A percentile compares a stretch with the other conserved stretches of the same genome.
phyloP scores from a whole-genome alignment of 1,140 invertebrate genomes.

The Bombus polaris region DNA sequence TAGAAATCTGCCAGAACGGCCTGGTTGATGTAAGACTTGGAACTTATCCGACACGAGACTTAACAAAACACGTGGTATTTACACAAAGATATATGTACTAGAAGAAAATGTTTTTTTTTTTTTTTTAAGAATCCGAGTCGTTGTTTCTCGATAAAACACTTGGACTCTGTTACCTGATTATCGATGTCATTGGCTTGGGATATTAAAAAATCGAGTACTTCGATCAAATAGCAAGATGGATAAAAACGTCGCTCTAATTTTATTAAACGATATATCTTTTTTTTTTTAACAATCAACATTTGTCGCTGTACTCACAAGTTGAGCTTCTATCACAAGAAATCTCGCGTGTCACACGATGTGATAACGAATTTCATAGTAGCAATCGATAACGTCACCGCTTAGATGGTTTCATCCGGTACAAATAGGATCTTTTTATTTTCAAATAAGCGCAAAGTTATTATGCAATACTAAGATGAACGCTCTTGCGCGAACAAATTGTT shows the following conservation, averaged over 20 bases:
- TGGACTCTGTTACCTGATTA: not conserved
- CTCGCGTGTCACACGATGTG: not conserved
- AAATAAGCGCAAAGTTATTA: not conserved
- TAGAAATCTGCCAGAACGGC: slow-evolving; percentile 18
- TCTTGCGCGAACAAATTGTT: not conserved
- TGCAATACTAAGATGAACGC: not conserved
- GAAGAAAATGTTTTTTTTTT: not conserved
- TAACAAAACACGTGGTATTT: slow-evolving; percentile 13
- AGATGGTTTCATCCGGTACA: not conserved
- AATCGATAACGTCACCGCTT: not conserved
- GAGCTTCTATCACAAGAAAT: not conserved
- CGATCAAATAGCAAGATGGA: not conserved
- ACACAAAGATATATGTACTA: not conserved
- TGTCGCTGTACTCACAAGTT: too few relatives aligned
- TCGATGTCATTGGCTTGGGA: not conserved
- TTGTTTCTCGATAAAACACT: not conserved
- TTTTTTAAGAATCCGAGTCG: not conserved
- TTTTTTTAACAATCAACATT: not conserved
- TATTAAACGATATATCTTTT: not conserved
- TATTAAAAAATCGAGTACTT: not conserved
- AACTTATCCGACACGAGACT: slow-evolving; percentile 51
- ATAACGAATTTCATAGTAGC: not conserved
- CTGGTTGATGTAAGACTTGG: slow-evolving; percentile 32
- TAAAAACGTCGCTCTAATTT: not conserved
- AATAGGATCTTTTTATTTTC: slow-evolving; percentile 9